Evolutionary conservation across 2,797 vertebrate genomes (phyloP).

Genomic region (Siniperca undulata): DNA sequence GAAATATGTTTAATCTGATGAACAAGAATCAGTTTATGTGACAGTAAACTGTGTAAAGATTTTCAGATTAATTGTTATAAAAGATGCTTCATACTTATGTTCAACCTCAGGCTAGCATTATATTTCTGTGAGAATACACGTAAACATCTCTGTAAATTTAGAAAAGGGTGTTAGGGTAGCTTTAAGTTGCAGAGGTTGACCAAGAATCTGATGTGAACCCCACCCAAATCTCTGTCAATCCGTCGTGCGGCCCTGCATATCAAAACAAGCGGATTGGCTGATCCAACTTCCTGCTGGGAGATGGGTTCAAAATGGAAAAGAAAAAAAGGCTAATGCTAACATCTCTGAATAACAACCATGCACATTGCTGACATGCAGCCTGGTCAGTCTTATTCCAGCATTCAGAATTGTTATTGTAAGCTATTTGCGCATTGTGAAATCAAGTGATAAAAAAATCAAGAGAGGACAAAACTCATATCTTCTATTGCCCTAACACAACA

Average conservation of each 20-base stretch:
- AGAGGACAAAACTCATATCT: slow-evolving; percentile 48
- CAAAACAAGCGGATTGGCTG: not conserved
- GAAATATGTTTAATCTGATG: not conserved
- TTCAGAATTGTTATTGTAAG: slow-evolving; percentile 37
- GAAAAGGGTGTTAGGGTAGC: not conserved
- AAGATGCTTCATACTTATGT: not conserved
- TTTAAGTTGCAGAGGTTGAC: not conserved
- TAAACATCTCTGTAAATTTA: not conserved
- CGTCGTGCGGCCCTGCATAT: not conserved
- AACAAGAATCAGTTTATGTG: not conserved
- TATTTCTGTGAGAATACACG: not conserved
- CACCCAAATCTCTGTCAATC: too few species aligned
- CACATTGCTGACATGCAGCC: slow-evolving; percentile 51
- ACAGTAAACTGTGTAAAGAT: not conserved
- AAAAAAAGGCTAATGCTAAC: slow-evolving; percentile 1
- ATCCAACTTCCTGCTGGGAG: not conserved
- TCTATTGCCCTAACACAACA: slow-evolving; percentile 39
- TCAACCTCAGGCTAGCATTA: not conserved
- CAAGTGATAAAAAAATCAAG: slow-evolving; percentile 54
- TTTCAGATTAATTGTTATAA: not conserved
- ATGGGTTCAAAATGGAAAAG: not conserved
- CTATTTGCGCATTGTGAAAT: slow-evolving; percentile 68
- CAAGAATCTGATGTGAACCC: not conserved
- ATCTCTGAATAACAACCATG: slow-evolving; percentile 48
- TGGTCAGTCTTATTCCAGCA: slow-evolving; percentile 28